Evolutionary conservation across 2,113 vertebrate genomes (phyloP), one percentile per base, ranked within the genome.

Genomic region (Rallus limicola): DNA sequence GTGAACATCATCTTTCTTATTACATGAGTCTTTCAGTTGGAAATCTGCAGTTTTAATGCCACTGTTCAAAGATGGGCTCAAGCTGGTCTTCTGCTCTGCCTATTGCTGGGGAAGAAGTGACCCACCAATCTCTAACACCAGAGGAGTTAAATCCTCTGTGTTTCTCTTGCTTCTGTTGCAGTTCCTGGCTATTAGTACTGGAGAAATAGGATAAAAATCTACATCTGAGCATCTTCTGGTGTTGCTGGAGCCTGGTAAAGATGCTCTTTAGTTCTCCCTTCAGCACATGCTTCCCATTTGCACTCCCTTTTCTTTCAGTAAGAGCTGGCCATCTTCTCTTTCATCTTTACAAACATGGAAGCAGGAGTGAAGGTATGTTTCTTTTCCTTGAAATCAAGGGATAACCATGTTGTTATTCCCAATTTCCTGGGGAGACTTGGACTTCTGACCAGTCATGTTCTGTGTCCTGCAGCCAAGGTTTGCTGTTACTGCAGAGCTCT

Each of bases 101-200:
- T 85, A 0, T 64, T n/a, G 19, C 28, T n/a, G 52, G 13, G 34
- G 0, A 0, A 31, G 9, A 48, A 42, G 31, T 21, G 38, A 2
- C 70, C 26, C 26, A 17, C 31, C 9, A 18, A 6, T 44, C 18
- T 44, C 12, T n/a, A 5, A 33, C 7, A 19, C 13, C 48, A 18
- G 25, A 48, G 38, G 34, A 50, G 16, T 10, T 3, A 40, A 63
- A 58, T 65, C 33, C 11, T 64, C 16, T 19, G 0, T 33, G 17
- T 44, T 34, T 69, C 24, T 75, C 0, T 25, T 68, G 48, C 16
- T 53, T 70, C 29, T 76, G 44, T 52, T 44, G 82, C 58, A 65
- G 17, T 52, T 55, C 11, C 15, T 18, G 62, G 29, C 10, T 20
- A 3, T 72, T n/a, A 33, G 6, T 52, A 20, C 38, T 69, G 6